phyloP scores from a whole-genome alignment of 30 jellyfish, hydroid and myxozoan genomes.

The Phacellophora camtschatica region DNA sequence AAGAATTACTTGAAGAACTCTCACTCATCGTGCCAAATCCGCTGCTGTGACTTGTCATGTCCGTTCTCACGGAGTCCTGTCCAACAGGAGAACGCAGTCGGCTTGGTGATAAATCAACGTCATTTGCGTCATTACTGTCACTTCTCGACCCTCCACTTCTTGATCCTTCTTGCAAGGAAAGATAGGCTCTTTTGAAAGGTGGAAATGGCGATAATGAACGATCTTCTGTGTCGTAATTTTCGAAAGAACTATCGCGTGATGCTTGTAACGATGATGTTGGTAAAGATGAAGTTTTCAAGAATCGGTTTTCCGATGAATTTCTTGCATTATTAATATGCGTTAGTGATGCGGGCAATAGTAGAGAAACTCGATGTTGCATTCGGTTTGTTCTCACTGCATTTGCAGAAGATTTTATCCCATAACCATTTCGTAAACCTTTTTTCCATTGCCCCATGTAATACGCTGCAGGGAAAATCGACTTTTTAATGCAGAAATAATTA shows the following conservation, averaged over 20 bases:
- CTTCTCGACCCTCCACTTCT: slow-evolving; percentile 46
- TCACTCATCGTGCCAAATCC: slow-evolving; percentile 88
- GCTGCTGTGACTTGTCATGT: slow-evolving; percentile 75
- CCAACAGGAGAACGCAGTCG: slow-evolving; percentile 46
- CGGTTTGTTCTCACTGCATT: slow-evolving; percentile 43
- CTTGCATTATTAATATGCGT: not conserved
- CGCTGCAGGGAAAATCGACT: slow-evolving; percentile 23
- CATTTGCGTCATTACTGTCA: slow-evolving; percentile 51
- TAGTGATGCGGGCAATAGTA: not conserved
- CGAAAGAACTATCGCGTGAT: slow-evolving; percentile 58
- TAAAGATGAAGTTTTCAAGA: not conserved
- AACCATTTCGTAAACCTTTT: slow-evolving; percentile 93
- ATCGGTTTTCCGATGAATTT: not conserved
- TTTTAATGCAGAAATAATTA: not conserved
- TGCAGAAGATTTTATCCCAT: slow-evolving; percentile 80
- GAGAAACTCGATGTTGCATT: slow-evolving; percentile 12
- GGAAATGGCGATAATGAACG: slow-evolving; percentile 43
- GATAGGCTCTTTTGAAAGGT: slow-evolving; percentile 21
- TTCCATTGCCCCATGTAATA: slow-evolving; percentile 98
- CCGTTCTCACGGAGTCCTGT: slow-evolving; percentile 65
- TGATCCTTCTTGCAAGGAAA: slow-evolving; percentile 15
- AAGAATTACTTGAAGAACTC: slow-evolving; percentile 69
- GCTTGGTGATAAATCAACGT: slow-evolving; percentile 33
- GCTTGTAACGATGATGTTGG: slow-evolving; percentile 4
- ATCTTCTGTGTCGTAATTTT: slow-evolving; percentile 39